Evolutionary conservation across 2,113 vertebrate genomes (phyloP).

Genomic region (Emberiza fucata): DNA sequence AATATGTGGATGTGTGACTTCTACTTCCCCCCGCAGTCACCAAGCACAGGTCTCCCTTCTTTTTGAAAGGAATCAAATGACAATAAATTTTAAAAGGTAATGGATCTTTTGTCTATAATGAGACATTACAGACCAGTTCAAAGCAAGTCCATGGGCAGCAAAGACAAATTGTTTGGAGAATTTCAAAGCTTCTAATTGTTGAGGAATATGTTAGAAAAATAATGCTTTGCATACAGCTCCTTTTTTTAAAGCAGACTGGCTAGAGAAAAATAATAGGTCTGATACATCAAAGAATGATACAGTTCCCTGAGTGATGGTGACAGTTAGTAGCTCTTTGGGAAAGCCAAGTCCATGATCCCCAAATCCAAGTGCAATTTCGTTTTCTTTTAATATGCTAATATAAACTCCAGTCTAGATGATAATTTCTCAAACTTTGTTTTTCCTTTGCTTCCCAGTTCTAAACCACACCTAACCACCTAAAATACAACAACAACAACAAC

Average conservation of each 20-base stretch:
- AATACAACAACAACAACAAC: background rate
- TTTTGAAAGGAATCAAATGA: background rate
- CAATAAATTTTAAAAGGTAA: background rate
- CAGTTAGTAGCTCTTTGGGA: background rate
- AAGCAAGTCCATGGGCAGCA: background rate
- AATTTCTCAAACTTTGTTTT: background rate
- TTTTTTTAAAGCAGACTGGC: background rate
- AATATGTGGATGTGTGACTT: background rate
- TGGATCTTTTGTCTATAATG: background rate
- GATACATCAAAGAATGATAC: background rate
- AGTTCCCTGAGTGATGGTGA: background rate
- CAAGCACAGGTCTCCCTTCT: background rate
- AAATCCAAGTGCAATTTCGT: background rate
- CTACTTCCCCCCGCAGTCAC: background rate
- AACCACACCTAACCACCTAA: background rate
- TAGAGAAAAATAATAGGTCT: background rate
- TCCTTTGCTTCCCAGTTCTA: background rate
- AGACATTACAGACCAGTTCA: background rate
- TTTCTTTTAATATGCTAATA: background rate
- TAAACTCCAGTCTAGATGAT: background rate
- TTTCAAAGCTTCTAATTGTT: background rate
- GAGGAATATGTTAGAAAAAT: background rate
- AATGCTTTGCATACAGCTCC: background rate
- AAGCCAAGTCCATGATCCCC: background rate
- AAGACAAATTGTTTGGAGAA: background rate